Conservation (phyloP, 2,113 vertebrate genomes). For the Tachysurus vachellii region DNA sequence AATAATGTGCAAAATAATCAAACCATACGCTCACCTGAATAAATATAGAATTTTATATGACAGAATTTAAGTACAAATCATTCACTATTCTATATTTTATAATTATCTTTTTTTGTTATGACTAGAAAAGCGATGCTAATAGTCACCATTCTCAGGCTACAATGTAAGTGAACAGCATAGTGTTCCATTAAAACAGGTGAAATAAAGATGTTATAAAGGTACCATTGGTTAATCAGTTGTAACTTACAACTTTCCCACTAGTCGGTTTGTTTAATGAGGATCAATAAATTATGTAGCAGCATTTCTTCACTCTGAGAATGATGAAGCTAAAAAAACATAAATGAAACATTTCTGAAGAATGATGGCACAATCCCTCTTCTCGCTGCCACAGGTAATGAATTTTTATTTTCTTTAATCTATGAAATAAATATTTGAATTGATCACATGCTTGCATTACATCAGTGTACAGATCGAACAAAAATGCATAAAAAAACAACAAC, state of each 20-base stretch:
- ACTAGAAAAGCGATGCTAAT: conserved; percentile 15
- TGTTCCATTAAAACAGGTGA: not conserved
- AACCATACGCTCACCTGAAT: not conserved
- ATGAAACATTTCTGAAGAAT: conserved; percentile 21
- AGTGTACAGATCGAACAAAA: not conserved
- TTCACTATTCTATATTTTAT: not conserved
- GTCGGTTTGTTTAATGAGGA: not conserved
- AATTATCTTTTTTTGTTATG: not conserved
- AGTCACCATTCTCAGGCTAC: not conserved
- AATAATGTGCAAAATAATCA: not conserved
- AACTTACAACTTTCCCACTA: not conserved
- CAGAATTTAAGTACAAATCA: not conserved
- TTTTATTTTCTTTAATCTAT: conserved; percentile 39
- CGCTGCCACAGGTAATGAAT: conserved; percentile 32
- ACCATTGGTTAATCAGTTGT: not conserved
- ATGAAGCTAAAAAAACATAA: not conserved
- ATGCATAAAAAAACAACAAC: conserved; percentile 12
- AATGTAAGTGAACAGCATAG: not conserved
- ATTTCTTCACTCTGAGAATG: not conserved
- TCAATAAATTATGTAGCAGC: not conserved
- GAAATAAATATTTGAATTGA: conserved; percentile 25
- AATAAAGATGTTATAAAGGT: not conserved
- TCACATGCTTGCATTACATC: conserved; percentile 47
- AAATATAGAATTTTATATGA: not conserved
- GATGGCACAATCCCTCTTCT: conserved; percentile 7